Percentiles rank a stretch among this genome's conserved stretches.
phyloP scores from a whole-genome alignment of 2,113 vertebrate species.

The Apaloderma vittatum region DNA sequence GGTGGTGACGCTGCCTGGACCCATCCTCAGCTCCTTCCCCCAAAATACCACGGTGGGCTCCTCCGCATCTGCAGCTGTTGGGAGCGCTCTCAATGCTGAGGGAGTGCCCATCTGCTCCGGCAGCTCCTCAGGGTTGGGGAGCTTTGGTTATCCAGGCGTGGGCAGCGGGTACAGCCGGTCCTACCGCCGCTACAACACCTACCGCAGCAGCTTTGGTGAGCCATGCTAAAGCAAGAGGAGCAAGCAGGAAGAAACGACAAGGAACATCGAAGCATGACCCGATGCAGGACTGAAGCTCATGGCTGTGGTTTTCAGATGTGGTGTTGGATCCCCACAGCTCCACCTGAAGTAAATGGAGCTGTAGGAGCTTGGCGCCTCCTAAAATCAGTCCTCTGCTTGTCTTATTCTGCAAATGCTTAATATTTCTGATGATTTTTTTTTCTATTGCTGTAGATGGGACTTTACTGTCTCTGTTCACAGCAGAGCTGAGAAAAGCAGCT shows the following conservation, averaged over 20 bases:
- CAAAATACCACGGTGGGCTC: conserved; percentile 4
- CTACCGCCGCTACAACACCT: not conserved
- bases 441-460: not conserved
- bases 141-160: not conserved
- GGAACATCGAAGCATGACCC: fast-evolving
- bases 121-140: not conserved
- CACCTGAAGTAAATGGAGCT: too few species aligned
- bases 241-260: too few species aligned
- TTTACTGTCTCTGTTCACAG: not conserved
- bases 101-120: not conserved
- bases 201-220: not conserved
- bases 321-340: not conserved
- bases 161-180: not conserved
- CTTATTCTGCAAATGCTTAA: not conserved
- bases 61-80: fast-evolving
- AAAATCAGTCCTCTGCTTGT: not conserved
- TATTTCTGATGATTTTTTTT: not conserved
- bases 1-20: conserved; percentile 6
- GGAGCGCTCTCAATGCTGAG: fast-evolving
- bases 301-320: fast-evolving
- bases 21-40: conserved; percentile 55
- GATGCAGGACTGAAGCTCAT: not conserved
- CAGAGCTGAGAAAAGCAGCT: not conserved
- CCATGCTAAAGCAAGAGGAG: fast-evolving
- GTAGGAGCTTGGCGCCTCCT: not conserved